phyloP scores from a whole-genome alignment of 1,140 invertebrate species.

The Drosophila equinoxialis region DNA sequence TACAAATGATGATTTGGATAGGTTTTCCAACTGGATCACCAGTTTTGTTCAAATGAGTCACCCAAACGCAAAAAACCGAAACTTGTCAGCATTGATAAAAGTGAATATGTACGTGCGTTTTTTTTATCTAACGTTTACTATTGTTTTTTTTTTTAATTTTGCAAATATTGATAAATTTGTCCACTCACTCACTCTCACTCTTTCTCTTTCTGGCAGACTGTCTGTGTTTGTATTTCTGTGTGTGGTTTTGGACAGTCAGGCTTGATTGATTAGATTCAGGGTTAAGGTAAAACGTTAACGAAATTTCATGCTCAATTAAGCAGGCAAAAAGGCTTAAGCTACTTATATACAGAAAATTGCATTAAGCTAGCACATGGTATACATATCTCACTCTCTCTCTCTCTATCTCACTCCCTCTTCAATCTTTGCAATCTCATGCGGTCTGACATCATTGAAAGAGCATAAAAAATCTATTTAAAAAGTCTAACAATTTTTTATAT shows the following conservation, averaged over 20 bases:
- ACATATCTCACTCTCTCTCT: constrained; percentile 2
- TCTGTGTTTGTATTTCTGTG: not conserved
- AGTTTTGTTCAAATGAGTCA: not conserved
- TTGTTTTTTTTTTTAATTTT: not conserved
- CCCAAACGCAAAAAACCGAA: no score
- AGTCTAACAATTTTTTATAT: constrained; percentile 40
- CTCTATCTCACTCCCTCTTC: constrained; percentile 7
- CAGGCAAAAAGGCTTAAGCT: constrained; percentile 26
- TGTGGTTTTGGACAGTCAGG: constrained; percentile 48
- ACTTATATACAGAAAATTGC: constrained; percentile 31
- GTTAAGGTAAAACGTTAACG: constrained; percentile 78
- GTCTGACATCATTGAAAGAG: constrained; percentile 65
- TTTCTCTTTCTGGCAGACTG: constrained; percentile 6
- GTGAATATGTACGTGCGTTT: not conserved
- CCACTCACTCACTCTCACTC: not conserved
- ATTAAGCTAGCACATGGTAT: constrained; percentile 26
- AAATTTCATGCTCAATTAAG: constrained; percentile 65
- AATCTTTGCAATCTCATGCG: not conserved
- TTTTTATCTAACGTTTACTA: not conserved
- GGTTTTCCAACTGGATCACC: not conserved
- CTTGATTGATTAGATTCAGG: constrained; percentile 74
- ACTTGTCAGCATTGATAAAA: constrained; percentile 1
- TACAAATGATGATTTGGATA: not conserved
- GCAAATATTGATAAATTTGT: not conserved
- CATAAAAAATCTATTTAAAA: constrained; percentile 58